Evolutionary conservation across 2,888 invertebrate genomes (phyloP).

Genomic region (Hyppa rectilinea): DNA sequence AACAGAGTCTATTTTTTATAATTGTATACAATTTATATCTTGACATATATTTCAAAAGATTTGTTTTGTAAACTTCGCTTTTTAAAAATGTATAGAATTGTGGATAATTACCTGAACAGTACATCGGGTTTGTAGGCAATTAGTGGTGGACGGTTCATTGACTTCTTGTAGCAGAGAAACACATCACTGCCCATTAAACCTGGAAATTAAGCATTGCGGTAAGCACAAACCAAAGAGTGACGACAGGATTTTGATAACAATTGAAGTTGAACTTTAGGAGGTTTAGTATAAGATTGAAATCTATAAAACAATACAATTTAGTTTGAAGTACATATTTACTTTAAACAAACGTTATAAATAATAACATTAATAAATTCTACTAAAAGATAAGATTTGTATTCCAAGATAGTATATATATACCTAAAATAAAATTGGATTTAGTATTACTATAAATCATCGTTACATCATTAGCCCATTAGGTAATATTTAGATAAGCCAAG

Average conservation of each 20-base stretch:
- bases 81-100: not conserved
- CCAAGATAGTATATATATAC: conserved; percentile 15
- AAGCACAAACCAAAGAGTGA: not conserved
- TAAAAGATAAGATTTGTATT: conserved; percentile 19
- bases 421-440: conserved; percentile 23
- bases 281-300: not conserved
- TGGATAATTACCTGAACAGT: conserved; percentile 87
- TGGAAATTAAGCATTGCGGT: conserved; percentile 68
- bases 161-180: conserved; percentile 99
- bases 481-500: conserved; percentile 41
- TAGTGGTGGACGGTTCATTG: conserved; percentile 98
- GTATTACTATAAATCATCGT: conserved; percentile 21
- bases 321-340: not conserved
- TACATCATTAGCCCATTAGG: conserved; percentile 28
- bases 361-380: not conserved
- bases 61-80: not conserved
- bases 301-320: not conserved
- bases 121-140: conserved; percentile 98
- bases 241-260: not conserved
- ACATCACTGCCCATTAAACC: conserved; percentile 98
- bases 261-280: not conserved
- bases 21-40: not conserved
- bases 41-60: not conserved
- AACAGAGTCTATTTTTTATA: not conserved
- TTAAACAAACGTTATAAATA: not conserved